Evolutionary conservation across 2,888 invertebrate species (phyloP).

Genomic region (Conus canariensis): DNA sequence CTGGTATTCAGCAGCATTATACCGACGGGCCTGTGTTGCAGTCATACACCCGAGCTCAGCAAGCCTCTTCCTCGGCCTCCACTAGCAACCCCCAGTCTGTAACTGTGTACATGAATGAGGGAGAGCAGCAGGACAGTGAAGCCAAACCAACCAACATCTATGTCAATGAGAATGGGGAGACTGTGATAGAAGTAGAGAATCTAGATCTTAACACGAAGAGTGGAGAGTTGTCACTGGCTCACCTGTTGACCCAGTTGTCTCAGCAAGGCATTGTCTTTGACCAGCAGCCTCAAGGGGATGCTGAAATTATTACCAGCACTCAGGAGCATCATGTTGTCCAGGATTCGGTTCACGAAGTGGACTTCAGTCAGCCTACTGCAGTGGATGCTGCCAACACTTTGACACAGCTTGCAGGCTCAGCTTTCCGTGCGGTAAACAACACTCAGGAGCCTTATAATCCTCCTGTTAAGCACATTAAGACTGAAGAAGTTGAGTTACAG

Average conservation of each 20-base stretch:
- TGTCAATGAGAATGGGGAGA: constrained; percentile 54
- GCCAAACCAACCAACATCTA: constrained; percentile 51
- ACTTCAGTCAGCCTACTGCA: constrained; percentile 48
- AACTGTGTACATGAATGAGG: constrained; percentile 39
- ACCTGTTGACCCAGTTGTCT: constrained; percentile 51
- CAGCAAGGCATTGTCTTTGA: constrained; percentile 54
- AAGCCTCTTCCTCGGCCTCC: background rate
- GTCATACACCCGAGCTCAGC: background rate
- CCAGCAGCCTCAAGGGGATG: constrained; percentile 43
- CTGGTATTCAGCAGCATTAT: constrained; percentile 41
- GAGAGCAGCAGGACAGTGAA: constrained; percentile 10
- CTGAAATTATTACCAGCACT: constrained; percentile 24
- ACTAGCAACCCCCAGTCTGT: constrained; percentile 35
- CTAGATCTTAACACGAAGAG: constrained; percentile 50
- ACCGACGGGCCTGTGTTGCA: constrained; percentile 26
- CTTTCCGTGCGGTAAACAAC: constrained; percentile 30
- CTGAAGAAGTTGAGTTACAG: constrained; percentile 26
- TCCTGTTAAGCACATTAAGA: constrained; percentile 31
- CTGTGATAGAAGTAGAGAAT: constrained; percentile 53
- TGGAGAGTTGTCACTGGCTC: constrained; percentile 51
- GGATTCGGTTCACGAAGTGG: constrained; percentile 36
- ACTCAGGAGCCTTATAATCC: constrained; percentile 21
- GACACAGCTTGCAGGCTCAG: constrained; percentile 51
- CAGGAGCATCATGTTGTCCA: background rate
- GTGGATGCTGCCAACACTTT: constrained; percentile 53